Conservation (phyloP, 2,888 invertebrate species). For the Bombylius discolor region DNA sequence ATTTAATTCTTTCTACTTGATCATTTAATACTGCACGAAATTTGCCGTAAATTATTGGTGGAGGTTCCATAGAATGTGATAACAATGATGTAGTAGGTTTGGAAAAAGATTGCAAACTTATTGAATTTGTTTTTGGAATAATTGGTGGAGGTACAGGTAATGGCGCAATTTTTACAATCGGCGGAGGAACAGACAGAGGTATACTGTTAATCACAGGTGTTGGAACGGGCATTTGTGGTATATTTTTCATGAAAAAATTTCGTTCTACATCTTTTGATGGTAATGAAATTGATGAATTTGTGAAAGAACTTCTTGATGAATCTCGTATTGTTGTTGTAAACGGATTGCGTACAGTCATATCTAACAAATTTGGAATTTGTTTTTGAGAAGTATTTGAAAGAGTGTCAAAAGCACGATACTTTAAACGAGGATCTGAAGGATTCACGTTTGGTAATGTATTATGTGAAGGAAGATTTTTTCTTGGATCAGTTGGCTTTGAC, state of each 20-base stretch:
- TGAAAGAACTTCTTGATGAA: not conserved
- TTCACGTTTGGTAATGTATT: slow-evolving; percentile 8
- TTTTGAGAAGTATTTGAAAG: not conserved
- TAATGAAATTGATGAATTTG: not conserved
- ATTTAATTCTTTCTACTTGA: slow-evolving; percentile 21
- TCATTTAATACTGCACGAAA: slow-evolving; percentile 23
- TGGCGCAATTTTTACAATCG: not conserved
- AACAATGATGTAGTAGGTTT: too few relatives aligned
- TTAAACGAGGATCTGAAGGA: slow-evolving; percentile 12
- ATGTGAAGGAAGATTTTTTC: slow-evolving; percentile 5
- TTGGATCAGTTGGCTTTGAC: slow-evolving; percentile 9
- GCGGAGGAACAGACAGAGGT: too few relatives aligned
- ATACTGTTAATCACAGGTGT: too few relatives aligned
- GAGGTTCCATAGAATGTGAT: not conserved
- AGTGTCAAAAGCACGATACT: slow-evolving; percentile 14
- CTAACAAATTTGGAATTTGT: too few relatives aligned
- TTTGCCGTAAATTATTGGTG: slow-evolving; percentile 8
- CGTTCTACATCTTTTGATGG: not conserved
- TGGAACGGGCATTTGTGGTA: not conserved
- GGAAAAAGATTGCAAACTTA: too few relatives aligned
- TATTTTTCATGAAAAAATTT: not conserved
- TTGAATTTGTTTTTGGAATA: not conserved
- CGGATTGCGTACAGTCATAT: not conserved
- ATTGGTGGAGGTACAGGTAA: not conserved
- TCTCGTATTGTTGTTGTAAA: not conserved